Evolutionary conservation across 2,797 vertebrate species (phyloP), one percentile per base, ranked within the genome.

Genomic region (Epinephelus coioides): DNA sequence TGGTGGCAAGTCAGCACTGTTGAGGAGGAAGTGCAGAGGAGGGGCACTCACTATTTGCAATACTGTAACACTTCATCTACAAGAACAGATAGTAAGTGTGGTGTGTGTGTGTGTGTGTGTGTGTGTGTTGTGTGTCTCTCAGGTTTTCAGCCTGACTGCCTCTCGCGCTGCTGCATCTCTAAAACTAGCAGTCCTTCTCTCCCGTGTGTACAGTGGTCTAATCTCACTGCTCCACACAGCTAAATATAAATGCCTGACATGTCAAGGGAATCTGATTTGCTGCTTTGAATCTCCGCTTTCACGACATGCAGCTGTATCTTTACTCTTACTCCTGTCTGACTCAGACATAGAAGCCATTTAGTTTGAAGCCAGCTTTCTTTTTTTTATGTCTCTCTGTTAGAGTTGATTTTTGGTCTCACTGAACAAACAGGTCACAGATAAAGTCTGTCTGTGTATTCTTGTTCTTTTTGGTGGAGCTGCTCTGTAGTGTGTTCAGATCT

Each of bases 221-320:
- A 75, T 64, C 66, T 70, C 60, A 12, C 27, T 14, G 40, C 53
- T 49, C 15, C 53, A 18, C 61, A 60, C 46, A 30, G 73, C 66
- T 71, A 68, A 76, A 67, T 76, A 67, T 61, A 76, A 76, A 76
- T 62, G 63, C 47, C 73, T 61, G 49, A 50, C 47, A 62, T 63
- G 63, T 70, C 21, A 13, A 43, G 55, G 62, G 68, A 68, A 43
- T 61, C 19, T 56, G 38, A 55, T 66, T 61, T 56, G 55, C 47
- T 51, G 60, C 57, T 50, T 63, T 56, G 44, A 73, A 69, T 65
- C 46, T 14, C 11, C 7, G 8, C 62, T 67, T 67, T 54, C 62
- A 73, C 10, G 40, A 62, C 69, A 67, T 73, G 12, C 57, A 55
- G 57, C 56, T 69, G 27, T 3, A 62, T 68, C 4, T 55, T 72